These are phyloP conservation scores for Drosophila oshimai DNA, from an alignment of 1,140 invertebrate genomes.

Conservation along the genomic window DNA sequence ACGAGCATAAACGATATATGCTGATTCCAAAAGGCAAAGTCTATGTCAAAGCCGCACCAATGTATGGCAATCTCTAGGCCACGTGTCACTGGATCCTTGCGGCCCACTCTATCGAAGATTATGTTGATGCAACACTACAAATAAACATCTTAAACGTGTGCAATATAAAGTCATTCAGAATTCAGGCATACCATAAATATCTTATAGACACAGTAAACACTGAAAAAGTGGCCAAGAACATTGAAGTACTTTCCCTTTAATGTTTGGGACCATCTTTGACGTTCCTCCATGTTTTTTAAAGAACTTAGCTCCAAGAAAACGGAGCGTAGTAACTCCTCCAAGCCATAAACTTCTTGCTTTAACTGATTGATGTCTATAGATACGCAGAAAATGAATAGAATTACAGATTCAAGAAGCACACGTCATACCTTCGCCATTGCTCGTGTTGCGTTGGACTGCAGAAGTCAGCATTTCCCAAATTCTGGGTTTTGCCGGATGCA, in stretches of 20 bases:
- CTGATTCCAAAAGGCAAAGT: slow-evolving; percentile 99
- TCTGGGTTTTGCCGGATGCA: slow-evolving; percentile 84
- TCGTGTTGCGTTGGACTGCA: slow-evolving; percentile 83
- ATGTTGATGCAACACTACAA: slow-evolving; percentile 97
- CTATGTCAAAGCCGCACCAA: slow-evolving; percentile 98
- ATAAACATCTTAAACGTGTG: not conserved
- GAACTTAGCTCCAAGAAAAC: slow-evolving; percentile 98
- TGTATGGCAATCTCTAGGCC: slow-evolving; percentile 98
- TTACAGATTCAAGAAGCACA: not conserved
- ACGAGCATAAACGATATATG: slow-evolving; percentile 98
- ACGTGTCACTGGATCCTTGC: slow-evolving; percentile 98
- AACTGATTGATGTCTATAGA: slow-evolving; percentile 90
- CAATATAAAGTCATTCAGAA: not conserved
- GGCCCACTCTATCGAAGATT: slow-evolving; percentile 98
- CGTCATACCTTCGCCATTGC: slow-evolving; percentile 85
- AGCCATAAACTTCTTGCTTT: slow-evolving; percentile 91
- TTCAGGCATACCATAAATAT: slow-evolving; percentile 91
- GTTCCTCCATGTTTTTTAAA: slow-evolving; percentile 95
- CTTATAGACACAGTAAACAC: slow-evolving; percentile 99
- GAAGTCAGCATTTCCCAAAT: slow-evolving; percentile 87
- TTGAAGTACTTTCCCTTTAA: slow-evolving; percentile 99
- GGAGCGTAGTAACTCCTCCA: slow-evolving; percentile 96
- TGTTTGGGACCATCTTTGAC: slow-evolving; percentile 97
- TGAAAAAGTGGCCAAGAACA: slow-evolving; percentile 99
- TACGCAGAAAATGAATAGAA: not conserved